phyloP scores from a whole-genome alignment of 2,113 vertebrate species.

The Fulica atra region DNA sequence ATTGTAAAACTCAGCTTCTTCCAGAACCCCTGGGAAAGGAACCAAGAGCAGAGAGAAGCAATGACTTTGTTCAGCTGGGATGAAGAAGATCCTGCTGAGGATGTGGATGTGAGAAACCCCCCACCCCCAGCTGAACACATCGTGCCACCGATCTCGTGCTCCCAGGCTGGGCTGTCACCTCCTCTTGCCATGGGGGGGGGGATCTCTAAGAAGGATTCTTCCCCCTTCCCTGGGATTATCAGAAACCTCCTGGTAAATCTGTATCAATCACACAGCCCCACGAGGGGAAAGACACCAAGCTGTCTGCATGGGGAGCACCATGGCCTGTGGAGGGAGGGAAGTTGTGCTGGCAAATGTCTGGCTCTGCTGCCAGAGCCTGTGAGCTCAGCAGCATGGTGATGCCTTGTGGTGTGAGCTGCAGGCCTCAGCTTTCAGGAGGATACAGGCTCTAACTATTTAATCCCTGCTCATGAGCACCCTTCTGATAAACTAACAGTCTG shows the following conservation, averaged over 20 bases:
- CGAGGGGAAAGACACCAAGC: background rate
- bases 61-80: background rate
- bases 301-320: background rate
- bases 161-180: background rate
- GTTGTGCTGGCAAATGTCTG: background rate
- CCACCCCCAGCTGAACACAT: background rate
- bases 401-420: background rate
- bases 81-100: background rate
- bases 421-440: background rate
- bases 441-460: background rate
- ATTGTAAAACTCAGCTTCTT: conserved; percentile 98
- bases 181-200: background rate
- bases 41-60: background rate
- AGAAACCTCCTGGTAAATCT: background rate
- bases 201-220: background rate
- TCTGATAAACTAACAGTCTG: background rate
- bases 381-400: background rate
- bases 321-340: background rate
- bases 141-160: background rate
- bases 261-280: background rate
- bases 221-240: background rate
- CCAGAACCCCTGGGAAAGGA: conserved; percentile 86
- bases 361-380: background rate
- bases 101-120: background rate
- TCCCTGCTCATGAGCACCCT: background rate